Evolutionary conservation across 2,113 vertebrate species (phyloP), one percentile per base, ranked within the genome.

Genomic region (Eptatretus burgeri): DNA sequence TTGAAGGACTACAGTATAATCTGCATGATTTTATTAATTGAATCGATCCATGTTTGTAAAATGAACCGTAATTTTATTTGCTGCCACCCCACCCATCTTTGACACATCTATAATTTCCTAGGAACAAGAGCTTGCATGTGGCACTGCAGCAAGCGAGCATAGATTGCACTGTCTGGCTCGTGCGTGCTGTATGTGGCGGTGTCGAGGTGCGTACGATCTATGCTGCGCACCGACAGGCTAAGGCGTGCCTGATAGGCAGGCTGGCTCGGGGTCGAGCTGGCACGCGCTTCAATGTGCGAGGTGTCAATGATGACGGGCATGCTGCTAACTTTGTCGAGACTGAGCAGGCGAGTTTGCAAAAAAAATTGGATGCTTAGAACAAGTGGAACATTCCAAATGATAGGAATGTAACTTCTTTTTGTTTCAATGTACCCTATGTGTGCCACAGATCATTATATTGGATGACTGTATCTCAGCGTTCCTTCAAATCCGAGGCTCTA

Each of bases 291-390:
- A 96, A 96, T 0, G 89, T 96, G 11, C 77, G 91, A n/a, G 91
- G 91, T 66, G 83, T 87, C 51, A 94, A 98, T 1, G 91, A 98
- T 49, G 82, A 93, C 2, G 91, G 91, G 11, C 89, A 96, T 1
- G 91, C 93, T 41, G 91, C 91, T 67, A 98, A 96, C 72, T 98
- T 98, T 72, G 86, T 95, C 62, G 91, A 98, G 73, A 98, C 91
- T 0, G 91, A 96, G 66, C 91, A 98, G 84, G 89, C 91, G 72
- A 2, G 64, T 71, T 27, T 60, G 27, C 27, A 41, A 41, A 41
- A 41, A 5, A 3, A 41, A 41, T 41, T 41, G 27, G 27, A 41
- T 3, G 27, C 27, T 3, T 5, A 41, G 27, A 41, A 41, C 27
- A 41, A 3, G 27, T 41, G 27, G 27, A 41, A 41, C 27, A 41